Evolutionary conservation across 1,140 invertebrate genomes (phyloP).

Genomic region (Drosophila insularis): DNA sequence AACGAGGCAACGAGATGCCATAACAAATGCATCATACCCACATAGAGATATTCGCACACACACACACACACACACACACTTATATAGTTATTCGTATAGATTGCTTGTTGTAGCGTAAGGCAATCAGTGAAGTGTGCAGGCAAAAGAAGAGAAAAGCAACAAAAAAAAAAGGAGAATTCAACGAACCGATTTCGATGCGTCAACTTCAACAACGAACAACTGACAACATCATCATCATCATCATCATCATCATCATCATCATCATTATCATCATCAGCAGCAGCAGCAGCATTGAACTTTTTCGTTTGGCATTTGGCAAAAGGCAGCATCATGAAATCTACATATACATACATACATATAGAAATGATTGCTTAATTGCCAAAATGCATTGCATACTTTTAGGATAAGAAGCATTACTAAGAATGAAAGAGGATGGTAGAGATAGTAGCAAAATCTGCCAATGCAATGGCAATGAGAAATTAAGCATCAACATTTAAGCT

Average conservation of each 20-base stretch:
- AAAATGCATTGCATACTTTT: conserved; percentile 14
- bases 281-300: not conserved
- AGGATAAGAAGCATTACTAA: not conserved
- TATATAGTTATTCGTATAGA: conserved; percentile 10
- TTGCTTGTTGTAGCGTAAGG: conserved; percentile 12
- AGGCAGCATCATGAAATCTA: not conserved
- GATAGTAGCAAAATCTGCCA: too few species aligned
- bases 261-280: not conserved
- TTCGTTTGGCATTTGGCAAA: not conserved
- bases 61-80: not conserved
- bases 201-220: conserved; percentile 12
- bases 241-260: not conserved
- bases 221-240: conserved; percentile 13
- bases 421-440: not conserved
- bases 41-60: not conserved
- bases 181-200: conserved; percentile 15
- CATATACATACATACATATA: not conserved
- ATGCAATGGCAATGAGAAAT: not conserved
- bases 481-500: conserved; percentile 1
- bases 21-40: conserved; percentile 12
- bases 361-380: conserved; percentile 20
- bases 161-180: not conserved
- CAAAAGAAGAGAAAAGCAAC: not conserved
- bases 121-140: conserved; percentile 12
- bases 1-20: conserved; percentile 2